Base-by-base conservation (phyloP, 2,888 invertebrate species). In the Synanthedon andrenaeformis region DNA sequence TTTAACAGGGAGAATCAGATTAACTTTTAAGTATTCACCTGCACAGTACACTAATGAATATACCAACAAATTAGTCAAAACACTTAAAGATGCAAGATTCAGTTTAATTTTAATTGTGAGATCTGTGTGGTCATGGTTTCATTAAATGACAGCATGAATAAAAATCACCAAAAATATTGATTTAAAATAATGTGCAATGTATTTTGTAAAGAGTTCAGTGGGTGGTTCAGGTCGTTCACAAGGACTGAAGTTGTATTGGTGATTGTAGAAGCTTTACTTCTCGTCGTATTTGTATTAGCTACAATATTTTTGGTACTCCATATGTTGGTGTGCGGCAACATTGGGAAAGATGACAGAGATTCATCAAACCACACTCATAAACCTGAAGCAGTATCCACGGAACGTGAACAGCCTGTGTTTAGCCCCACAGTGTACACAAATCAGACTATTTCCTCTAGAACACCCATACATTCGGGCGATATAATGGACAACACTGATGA, bases 141-240 rank as follows among this genome's bases (percentile, higher is more conserved):
- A 51, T 48, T 8, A 35, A 42, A 13, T 49, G 19, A 50, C 11
- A 19, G 13, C 17, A 52, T 17, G 23, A 35, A 52, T 53, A 53
- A 53, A 53, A 49, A 45, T 45, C 13, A 49, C 17, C 14, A 49
- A 4, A 23, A 49, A 14, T 49, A 49, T 13, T 45, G 49, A 17
- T 42, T 42, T 3, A 6, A 14, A 14, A 49, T 49, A 69, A 83
- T 83, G 81, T 74, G 77, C 66, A 63, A 71, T 69, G 72, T 60
- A 54, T 81, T 69, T 62, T 79, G 75, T 57, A 72, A 64, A 56
- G 75, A 80, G 61, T 69, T 78, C 52, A 71, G 62, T 55, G 77
- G 77, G 52, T 86, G 86, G 86, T 74, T 74, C 63, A 70, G 66
- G 59, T 74, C 86, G 1, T 86, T 85, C 62, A 86, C 85, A 3